phyloP scores from a whole-genome alignment of 2,888 invertebrate species.

The Noctua pronuba region DNA sequence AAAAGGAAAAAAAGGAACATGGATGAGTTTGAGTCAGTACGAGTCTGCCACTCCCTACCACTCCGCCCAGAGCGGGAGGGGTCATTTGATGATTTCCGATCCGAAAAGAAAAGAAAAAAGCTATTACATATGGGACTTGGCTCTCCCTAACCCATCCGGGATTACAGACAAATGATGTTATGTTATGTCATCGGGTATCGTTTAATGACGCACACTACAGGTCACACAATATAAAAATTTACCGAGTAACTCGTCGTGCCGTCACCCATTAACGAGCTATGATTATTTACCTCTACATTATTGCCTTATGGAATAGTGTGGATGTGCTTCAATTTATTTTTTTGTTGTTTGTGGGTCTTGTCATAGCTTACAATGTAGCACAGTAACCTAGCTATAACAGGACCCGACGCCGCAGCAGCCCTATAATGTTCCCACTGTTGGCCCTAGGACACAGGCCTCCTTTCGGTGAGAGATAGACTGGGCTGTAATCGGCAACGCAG shows the following conservation, averaged over 20 bases:
- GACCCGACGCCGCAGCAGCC: background rate
- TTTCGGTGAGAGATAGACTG: background rate
- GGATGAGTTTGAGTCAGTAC: no score
- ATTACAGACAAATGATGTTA: background rate
- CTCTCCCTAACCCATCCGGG: background rate
- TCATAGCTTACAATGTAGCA: background rate
- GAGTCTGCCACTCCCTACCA: no score
- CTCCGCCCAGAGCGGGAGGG: no score
- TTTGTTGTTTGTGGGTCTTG: background rate
- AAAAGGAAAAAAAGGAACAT: no score
- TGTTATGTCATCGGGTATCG: background rate
- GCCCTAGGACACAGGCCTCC: background rate
- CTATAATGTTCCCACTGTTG: background rate
- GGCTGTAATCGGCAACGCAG: background rate
- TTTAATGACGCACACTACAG: constrained; percentile 40
- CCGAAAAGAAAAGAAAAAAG: no score
- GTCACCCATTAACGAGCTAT: constrained; percentile 72
- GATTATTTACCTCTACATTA: constrained; percentile 68
- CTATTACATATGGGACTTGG: no score
- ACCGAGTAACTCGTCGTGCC: constrained; percentile 63
- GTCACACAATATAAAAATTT: constrained; percentile 65
- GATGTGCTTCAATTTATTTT: constrained; percentile 53
- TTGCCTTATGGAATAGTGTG: constrained; percentile 56
- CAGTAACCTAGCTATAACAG: background rate
- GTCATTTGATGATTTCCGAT: no score